Evolutionary conservation across 2,113 vertebrate species (phyloP).

Genomic region (Sinocyclocheilus maitianheensis): DNA sequence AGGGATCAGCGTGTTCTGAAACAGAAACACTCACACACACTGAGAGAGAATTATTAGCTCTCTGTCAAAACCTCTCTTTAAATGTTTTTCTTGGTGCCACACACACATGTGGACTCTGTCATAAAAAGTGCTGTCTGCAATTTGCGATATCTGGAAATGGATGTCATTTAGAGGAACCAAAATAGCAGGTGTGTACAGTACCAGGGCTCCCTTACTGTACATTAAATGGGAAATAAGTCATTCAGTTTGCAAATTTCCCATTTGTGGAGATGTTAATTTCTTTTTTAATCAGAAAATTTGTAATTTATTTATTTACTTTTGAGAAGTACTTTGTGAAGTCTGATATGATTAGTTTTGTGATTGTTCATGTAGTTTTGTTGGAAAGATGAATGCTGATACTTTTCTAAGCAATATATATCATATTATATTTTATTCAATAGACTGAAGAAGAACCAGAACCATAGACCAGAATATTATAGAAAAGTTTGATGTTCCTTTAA

Average conservation of each 20-base stretch:
- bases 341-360: neutral
- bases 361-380: neutral
- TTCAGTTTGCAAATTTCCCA: neutral
- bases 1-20: constrained; percentile 53
- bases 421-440: no score
- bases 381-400: neutral
- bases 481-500: neutral
- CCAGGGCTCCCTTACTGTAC: neutral
- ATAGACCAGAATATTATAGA: neutral
- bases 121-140: neutral
- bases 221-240: neutral
- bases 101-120: neutral
- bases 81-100: neutral
- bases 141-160: neutral
- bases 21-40: constrained; percentile 9
- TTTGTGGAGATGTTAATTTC: no score
- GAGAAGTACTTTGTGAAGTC: neutral
- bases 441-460: neutral
- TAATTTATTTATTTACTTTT: neutral
- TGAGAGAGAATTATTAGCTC: constrained; percentile 29
- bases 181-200: neutral
- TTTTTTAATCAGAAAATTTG: no score
- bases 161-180: neutral
- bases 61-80: constrained; percentile 19
- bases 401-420: neutral